Base-by-base conservation (phyloP, 1,140 invertebrate genomes). In the Panagrolaimus sp. region DNA sequence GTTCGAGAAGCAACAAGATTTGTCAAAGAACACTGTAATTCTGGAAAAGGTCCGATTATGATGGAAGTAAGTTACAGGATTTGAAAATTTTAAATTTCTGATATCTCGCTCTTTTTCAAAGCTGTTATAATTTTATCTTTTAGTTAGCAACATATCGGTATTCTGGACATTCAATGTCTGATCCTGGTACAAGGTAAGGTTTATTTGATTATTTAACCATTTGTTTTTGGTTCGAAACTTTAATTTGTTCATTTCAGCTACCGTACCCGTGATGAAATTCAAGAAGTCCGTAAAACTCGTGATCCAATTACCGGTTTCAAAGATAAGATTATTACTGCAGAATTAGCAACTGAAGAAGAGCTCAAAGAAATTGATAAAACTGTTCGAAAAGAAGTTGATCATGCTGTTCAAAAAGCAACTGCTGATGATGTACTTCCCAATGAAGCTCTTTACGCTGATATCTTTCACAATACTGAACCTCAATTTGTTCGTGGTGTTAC, bases 251-350 rank as follows among this genome's bases (percentile, higher is more conserved):
- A 4, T 38, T 38, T 7, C 55, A 87, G 75, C 28, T 88, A 88
- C 78, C 86, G 88, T 62, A 87, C 90, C 0, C 87, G 93, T 74
- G 91, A 94, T 77, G 93, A 96, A 85, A 89, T 96, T 63, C 90
- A 94, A 84, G 90, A 92, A 85, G 91, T 95, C 1, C 85, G 94
- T 70, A 89, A 93, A 78, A 91, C 88, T 55, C 85, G 90, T 73
- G 93, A 96, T 85, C 91, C 93, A 1, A 91, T 96, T 43, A 90
- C 89, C 17, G 88, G 88, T 46, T 92, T 96, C 80, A 91, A 90
- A 45, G 90, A 93, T 69, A 87, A 88, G 82, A 88, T 93, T 68
- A 78, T 92, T 8, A 86, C 87, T 52, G 82, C 88, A 63, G 87
- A 88, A 66, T 84, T 94, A 1, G 87, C 87, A 1, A 88, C 88